Evolutionary conservation across 2,797 vertebrate species (phyloP), one percentile per base, ranked within the genome.

Genomic region (Eulemur mongoz): DNA sequence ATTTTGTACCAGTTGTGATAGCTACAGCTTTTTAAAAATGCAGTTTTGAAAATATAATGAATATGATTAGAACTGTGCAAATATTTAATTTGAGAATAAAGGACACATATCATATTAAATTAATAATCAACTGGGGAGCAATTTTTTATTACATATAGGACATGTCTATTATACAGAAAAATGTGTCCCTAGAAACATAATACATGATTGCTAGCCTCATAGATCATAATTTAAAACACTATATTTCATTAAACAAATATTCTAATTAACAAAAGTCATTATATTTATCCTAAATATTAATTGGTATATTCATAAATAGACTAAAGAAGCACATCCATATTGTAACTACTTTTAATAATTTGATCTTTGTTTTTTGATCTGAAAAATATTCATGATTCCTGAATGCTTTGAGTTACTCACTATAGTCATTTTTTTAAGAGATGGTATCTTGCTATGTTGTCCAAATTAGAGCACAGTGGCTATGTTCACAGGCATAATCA

Each of bases 181-280:
- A 63, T 73, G 20, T 50, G 22, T 83, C 17, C 15, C 11, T 75
- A 40, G 18, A 92, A 75, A 76, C 20, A 65, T 67, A 76, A 81
- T 12, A 35, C 11, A 67, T 50, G 89, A 81, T 87, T 45, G 8
- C 45, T 76, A 72, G 40, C 2, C 2, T 17, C 63, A 95, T 35
- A 67, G 87, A 70, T 1, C n/a, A 38, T 81, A 92, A 80, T 20
- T 73, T 57, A 45, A 78, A 93, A 76, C n/a, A 18, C 67, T 63
- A 72, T 40, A 43, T 73, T 80, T 82, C 48, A 45, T 48, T 93
- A 63, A 90, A 54, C 15, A 93, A 91, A 89, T 87, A 89, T 61
- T 94, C 10, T 45, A 86, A 48, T 73, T 92, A 78, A 85, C 8
- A 67, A 72, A 40, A 84, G 0, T 89, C 9, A 45, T 86, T 80